phyloP scores from a whole-genome alignment of 35 echinoderm and acorn worm genomes.

The Hemicentrotus pulcherrimus region DNA sequence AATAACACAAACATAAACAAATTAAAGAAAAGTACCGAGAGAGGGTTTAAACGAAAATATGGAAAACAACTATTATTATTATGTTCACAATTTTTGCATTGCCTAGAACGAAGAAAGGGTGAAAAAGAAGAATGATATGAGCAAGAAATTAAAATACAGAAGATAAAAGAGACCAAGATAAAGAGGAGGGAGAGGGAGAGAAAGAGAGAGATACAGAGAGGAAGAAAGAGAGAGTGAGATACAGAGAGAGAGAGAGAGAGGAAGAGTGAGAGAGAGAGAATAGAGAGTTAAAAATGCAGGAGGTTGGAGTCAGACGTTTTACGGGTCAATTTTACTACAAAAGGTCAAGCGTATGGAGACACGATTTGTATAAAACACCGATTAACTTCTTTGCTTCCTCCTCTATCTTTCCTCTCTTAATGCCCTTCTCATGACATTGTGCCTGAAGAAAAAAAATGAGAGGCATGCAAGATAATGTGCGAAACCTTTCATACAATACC shows the following conservation, averaged over 20 bases:
- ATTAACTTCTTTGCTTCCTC: no score
- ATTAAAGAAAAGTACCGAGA: no score
- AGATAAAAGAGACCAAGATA: background rate
- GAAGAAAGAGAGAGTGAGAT: background rate
- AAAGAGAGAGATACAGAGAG: background rate
- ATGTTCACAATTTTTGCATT: no score
- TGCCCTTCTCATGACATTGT: no score
- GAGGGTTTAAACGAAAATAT: no score
- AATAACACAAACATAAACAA: no score
- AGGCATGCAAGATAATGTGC: no score
- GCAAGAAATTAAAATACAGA: no score
- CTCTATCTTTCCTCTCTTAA: no score
- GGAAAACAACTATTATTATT: no score
- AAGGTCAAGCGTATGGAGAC: slow-evolving; percentile 1
- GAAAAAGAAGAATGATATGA: background rate
- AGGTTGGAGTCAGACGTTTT: background rate
- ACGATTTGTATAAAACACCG: background rate
- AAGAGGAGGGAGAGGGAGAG: background rate
- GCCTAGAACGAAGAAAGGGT: background rate
- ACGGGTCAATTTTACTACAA: background rate
- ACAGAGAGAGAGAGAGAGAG: background rate
- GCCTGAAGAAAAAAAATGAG: no score
- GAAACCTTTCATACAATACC: no score
- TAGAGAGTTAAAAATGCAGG: background rate
- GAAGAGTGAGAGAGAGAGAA: background rate